Conservation (phyloP, 2,888 invertebrate genomes). For the Adelognathus sp. region DNA sequence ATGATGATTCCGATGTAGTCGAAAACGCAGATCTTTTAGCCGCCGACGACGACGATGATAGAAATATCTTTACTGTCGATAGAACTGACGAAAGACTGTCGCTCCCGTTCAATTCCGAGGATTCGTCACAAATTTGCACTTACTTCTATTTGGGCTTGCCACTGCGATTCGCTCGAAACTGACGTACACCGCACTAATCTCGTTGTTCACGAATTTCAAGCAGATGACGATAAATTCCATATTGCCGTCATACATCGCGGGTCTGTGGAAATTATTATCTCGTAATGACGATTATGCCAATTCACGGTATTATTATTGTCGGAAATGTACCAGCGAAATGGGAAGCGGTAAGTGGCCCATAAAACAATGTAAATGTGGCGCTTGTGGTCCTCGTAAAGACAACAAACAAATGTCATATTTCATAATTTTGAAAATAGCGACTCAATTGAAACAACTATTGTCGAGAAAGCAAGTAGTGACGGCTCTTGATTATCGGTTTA, state of each 20-base stretch:
- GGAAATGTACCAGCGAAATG: background rate
- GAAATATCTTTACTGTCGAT: background rate
- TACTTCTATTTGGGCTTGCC: background rate
- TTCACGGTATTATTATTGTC: background rate
- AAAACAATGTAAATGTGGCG: background rate
- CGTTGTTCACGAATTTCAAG: background rate
- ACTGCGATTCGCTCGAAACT: background rate
- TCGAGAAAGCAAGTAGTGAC: background rate
- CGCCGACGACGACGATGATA: background rate
- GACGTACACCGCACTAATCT: background rate
- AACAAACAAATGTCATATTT: background rate
- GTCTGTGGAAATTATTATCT: background rate
- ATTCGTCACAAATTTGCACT: background rate
- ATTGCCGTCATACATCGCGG: background rate
- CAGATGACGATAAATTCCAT: background rate
- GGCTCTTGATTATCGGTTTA: conserved; percentile 22
- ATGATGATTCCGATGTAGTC: background rate
- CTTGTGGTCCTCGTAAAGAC: background rate
- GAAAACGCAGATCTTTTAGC: background rate
- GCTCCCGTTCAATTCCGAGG: background rate
- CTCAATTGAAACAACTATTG: background rate
- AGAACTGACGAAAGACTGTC: background rate
- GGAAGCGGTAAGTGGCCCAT: background rate
- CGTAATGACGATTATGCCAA: background rate
- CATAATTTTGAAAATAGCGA: background rate